Evolutionary conservation across 2,113 vertebrate species (phyloP).

Genomic region (Apistogramma diplotaenia): DNA sequence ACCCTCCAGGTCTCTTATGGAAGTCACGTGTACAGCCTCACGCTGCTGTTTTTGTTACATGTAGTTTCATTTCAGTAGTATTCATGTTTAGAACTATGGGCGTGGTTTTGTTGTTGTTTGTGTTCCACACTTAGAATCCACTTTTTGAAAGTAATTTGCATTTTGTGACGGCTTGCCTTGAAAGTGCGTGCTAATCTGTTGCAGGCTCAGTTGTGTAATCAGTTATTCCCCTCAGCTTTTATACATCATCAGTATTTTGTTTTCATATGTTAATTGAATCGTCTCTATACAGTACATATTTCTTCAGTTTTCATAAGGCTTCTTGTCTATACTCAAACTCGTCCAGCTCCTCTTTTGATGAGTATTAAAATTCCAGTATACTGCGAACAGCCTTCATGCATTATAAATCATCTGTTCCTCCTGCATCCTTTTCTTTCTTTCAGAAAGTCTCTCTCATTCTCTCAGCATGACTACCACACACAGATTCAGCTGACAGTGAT

Average conservation of each 20-base stretch:
- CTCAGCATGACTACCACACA: constrained; percentile 4
- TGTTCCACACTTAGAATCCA: not conserved
- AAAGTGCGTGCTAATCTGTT: not conserved
- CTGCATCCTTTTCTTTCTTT: not conserved
- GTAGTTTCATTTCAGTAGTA: not conserved
- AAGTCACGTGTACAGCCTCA: not conserved
- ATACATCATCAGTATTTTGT: not conserved
- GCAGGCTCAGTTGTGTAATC: constrained; percentile 2
- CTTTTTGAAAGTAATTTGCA: not conserved
- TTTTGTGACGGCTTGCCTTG: not conserved
- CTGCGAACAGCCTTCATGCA: not conserved
- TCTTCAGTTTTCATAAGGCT: not conserved
- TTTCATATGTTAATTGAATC: not conserved
- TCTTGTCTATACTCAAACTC: not conserved
- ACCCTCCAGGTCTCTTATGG: not conserved
- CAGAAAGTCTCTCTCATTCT: not conserved
- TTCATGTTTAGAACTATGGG: not conserved
- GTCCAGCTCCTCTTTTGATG: not conserved
- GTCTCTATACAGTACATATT: not conserved
- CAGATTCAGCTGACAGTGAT: constrained; percentile 19
- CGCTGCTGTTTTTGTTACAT: not conserved
- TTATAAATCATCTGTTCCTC: constrained; percentile 2
- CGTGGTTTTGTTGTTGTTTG: not conserved
- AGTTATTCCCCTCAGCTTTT: not conserved
- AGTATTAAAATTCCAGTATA: not conserved